Base-by-base conservation (phyloP, 2,113 vertebrate genomes). In the Amphiprion ocellaris region DNA sequence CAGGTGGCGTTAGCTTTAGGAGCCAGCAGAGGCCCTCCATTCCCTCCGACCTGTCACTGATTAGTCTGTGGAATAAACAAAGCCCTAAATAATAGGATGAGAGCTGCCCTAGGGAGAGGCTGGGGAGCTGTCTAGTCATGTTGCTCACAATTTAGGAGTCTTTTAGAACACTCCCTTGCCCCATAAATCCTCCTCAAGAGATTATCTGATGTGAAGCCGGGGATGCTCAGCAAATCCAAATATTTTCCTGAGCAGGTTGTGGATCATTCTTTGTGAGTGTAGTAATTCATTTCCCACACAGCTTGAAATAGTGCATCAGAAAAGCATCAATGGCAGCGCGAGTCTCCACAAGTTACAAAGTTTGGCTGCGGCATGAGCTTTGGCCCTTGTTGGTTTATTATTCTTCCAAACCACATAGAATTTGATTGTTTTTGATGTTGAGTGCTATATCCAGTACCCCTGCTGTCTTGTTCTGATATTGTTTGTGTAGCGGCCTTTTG, bases 171-270 rank as follows among this genome's bases (percentile, higher is more conserved):
- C 90, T 92, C 92, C 87, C 92, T 87, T 78, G 77, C 83, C 82
- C 86, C 92, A 92, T 94, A 95, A 95, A 95, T 94, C 86, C 89
- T 94, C 87, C 79, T 80, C 81, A 71, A 86, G 86, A 94, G 90
- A 94, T 92, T 94, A 95, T 93, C 91, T 91, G 87, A 93, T 94
- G 84, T 85, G 83, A 90, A 92, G 89, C 79, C 70, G 69, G 87
- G 86, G 93, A 91, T 92, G 92, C 89, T 93, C 89, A 37, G 82
- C 92, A 93, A 93, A 95, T 94, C 92, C 92, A 94, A 93, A 95
- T 94, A 94, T 94, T 94, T 94, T 93, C 89, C 89, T 79, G 84
- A 90, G 83, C 90, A 94, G 90, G 91, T 93, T 90, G 89, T 92
- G 91, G 85, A 93, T 94, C 91, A 93, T 88, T 90, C 89, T 91